A percentile compares a stretch with the other conserved stretches of the same genome.
Evolutionary conservation across 2,797 vertebrate genomes (phyloP).

Genomic region (Halcyon leucocephala): DNA sequence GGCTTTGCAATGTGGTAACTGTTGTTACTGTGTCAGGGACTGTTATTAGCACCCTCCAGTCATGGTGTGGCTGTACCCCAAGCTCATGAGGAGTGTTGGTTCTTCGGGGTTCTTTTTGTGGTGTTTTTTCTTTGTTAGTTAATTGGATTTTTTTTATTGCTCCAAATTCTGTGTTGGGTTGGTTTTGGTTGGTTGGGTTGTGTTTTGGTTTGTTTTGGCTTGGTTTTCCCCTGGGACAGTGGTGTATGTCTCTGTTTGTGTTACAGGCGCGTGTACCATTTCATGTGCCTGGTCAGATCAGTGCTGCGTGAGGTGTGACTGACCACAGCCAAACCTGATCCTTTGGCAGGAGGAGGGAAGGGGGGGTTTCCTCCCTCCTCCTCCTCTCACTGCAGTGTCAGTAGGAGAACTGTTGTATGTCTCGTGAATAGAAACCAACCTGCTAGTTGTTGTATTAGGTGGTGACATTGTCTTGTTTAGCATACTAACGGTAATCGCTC

Average conservation of each 20-base stretch:
- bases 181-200: too few species aligned
- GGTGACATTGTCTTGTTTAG: background rate
- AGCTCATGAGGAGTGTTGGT: background rate
- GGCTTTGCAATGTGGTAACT: conserved; percentile 2
- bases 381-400: background rate
- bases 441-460: background rate
- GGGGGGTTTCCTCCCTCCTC: background rate
- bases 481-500: background rate
- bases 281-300: background rate
- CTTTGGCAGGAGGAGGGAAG: background rate
- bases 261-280: background rate
- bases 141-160: background rate
- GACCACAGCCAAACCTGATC: background rate
- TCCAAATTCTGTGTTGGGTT: background rate
- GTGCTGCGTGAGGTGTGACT: fast-evolving
- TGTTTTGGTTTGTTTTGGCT: too few species aligned
- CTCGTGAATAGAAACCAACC: background rate
- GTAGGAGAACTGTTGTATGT: background rate
- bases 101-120: background rate
- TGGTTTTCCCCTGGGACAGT: background rate
- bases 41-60: background rate
- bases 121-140: too few species aligned
- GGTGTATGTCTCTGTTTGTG: background rate
- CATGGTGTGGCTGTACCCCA: background rate
- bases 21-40: background rate